These are phyloP conservation scores for Petaurus breviceps DNA, from an alignment of 2,113 vertebrate genomes.

Conservation along the genomic window DNA sequence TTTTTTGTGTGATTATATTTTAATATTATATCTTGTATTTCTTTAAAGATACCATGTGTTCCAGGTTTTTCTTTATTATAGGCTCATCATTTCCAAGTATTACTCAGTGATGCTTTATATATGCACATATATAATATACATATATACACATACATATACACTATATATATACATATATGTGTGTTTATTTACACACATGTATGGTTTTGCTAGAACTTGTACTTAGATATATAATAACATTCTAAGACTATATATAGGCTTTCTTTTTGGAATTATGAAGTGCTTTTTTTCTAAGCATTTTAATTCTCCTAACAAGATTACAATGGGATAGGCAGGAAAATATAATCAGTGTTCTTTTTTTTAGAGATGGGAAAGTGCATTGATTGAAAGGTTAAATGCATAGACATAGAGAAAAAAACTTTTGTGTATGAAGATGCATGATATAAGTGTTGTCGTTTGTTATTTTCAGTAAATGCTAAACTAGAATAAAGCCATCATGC, in stretches of 20 bases:
- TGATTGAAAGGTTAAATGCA: neutral
- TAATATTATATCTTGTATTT: neutral
- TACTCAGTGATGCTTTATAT: neutral
- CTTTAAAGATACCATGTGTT: neutral
- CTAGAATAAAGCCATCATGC: neutral
- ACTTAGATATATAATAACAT: neutral
- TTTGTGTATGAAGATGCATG: neutral
- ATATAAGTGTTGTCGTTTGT: no score
- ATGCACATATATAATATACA: no score
- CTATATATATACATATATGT: no score
- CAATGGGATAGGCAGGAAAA: neutral
- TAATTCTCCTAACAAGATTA: neutral
- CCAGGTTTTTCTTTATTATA: neutral
- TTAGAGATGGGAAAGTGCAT: neutral
- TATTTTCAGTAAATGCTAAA: neutral
- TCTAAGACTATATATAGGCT: neutral
- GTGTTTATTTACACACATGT: no score
- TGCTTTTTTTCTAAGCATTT: neutral
- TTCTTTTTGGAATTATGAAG: neutral
- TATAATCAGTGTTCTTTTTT: neutral
- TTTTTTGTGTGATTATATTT: neutral
- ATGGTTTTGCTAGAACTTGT: conserved; percentile 2
- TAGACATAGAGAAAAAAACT: neutral
- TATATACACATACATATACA: no score
- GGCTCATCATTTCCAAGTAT: neutral